These are phyloP conservation scores for Schrankia costaestrigalis DNA, from an alignment of 2,888 invertebrate genomes.

Conservation along the genomic window DNA sequence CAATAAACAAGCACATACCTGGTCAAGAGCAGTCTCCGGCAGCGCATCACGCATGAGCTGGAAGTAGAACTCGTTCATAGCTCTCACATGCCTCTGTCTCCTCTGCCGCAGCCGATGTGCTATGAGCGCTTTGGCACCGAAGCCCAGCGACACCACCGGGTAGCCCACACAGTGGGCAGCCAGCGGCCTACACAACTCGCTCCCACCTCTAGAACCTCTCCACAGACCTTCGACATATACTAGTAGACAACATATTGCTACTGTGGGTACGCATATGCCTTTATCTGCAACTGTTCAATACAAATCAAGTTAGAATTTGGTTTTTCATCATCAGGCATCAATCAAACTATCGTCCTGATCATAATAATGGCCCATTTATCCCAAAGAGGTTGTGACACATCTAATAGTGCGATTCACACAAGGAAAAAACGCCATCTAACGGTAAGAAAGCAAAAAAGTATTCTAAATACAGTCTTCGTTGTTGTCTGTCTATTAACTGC, in stretches of 20 bases:
- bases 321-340: no score
- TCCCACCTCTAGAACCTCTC: slow-evolving; percentile 83
- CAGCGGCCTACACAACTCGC: slow-evolving; percentile 96
- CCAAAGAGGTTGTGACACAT: no score
- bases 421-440: no score
- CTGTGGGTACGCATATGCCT: slow-evolving; percentile 96
- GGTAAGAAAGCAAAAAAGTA: no score
- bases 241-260: slow-evolving; percentile 95
- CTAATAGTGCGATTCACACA: no score
- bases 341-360: background rate
- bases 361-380: background rate
- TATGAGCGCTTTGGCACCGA: slow-evolving; percentile 96
- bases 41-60: slow-evolving; percentile 95
- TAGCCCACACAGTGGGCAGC: slow-evolving; percentile 97
- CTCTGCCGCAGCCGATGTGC: slow-evolving; percentile 94
- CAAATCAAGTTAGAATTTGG: background rate
- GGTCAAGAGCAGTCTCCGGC: slow-evolving; percentile 79
- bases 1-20: slow-evolving; percentile 38
- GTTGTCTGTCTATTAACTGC: no score
- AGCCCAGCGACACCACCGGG: slow-evolving; percentile 97
- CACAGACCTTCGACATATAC: slow-evolving; percentile 96
- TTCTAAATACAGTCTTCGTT: no score
- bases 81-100: slow-evolving; percentile 95
- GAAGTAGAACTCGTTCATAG: slow-evolving; percentile 97
- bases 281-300: slow-evolving; percentile 83